These are phyloP conservation scores for Cephus pulcher DNA, from an alignment of 2,888 invertebrate genomes.

Conservation along the genomic window DNA sequence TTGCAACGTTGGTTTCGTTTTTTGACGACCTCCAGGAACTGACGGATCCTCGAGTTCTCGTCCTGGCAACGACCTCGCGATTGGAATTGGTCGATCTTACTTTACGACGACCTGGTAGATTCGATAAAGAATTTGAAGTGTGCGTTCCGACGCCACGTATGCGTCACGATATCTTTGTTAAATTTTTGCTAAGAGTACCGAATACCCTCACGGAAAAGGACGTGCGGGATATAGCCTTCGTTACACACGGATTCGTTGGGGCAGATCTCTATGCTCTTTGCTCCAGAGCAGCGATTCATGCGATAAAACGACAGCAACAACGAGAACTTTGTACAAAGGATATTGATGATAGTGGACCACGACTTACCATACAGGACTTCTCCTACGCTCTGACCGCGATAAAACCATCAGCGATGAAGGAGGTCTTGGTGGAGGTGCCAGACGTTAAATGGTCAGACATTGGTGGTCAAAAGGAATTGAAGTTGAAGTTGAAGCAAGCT, in stretches of 20 bases:
- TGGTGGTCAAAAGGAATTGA: slow-evolving; percentile 89
- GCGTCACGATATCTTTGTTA: slow-evolving; percentile 77
- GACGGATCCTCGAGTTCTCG: slow-evolving; percentile 71
- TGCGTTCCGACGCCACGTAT: slow-evolving; percentile 77
- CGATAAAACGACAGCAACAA: slow-evolving; percentile 68
- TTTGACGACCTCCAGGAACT: slow-evolving; percentile 73
- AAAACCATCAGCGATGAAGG: slow-evolving; percentile 92
- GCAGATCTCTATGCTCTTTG: slow-evolving; percentile 86
- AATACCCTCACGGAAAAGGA: slow-evolving; percentile 71
- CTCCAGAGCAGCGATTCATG: slow-evolving; percentile 77
- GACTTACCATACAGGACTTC: slow-evolving; percentile 69
- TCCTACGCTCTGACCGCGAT: slow-evolving; percentile 75
- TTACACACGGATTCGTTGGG: slow-evolving; percentile 91
- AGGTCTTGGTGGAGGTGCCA: slow-evolving; percentile 87
- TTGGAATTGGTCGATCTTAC: slow-evolving; percentile 81
- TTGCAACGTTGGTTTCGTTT: slow-evolving; percentile 73
- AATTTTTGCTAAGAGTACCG: slow-evolving; percentile 71
- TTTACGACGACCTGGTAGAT: slow-evolving; percentile 81
- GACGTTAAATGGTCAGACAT: slow-evolving; percentile 94
- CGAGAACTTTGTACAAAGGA: slow-evolving; percentile 36
- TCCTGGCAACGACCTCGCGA: slow-evolving; percentile 84
- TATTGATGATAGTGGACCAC: slow-evolving; percentile 14
- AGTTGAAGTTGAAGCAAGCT: slow-evolving; percentile 86
- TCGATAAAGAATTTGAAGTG: slow-evolving; percentile 86
- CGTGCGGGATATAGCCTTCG: slow-evolving; percentile 74